phyloP scores from a whole-genome alignment of 1,140 invertebrate genomes.

The Eufriesea mexicana region DNA sequence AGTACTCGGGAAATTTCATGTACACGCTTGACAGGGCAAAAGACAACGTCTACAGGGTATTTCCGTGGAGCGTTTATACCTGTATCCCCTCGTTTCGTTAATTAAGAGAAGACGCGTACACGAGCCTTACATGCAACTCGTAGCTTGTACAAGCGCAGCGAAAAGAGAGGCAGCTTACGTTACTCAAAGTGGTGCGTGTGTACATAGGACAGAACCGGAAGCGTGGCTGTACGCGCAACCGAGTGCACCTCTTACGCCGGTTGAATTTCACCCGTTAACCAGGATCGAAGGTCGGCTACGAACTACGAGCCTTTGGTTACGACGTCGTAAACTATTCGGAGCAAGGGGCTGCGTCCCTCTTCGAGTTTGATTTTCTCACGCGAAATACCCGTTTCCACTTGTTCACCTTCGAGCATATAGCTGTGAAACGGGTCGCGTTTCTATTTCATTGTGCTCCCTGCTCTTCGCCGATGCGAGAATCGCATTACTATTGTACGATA shows the following conservation, averaged over 20 bases:
- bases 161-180: background rate
- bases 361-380: constrained; percentile 12
- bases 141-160: background rate
- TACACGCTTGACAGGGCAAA: too few species aligned
- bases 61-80: background rate
- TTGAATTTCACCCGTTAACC: constrained; percentile 38
- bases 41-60: background rate
- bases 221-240: background rate
- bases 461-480: constrained; percentile 24
- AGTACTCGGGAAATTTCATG: too few species aligned
- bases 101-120: constrained; percentile 1
- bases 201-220: background rate
- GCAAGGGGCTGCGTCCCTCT: background rate
- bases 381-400: constrained; percentile 18
- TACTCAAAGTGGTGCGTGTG: background rate
- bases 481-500: background rate
- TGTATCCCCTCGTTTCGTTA: constrained; percentile 2
- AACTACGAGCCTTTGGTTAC: background rate
- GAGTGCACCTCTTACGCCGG: background rate
- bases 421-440: constrained; percentile 50
- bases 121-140: background rate
- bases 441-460: constrained; percentile 30
- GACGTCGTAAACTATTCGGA: background rate
- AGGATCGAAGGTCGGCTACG: constrained; percentile 32
- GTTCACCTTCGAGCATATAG: background rate